phyloP scores from a whole-genome alignment of 2,888 invertebrate species.

The Lathronympha strigana region DNA sequence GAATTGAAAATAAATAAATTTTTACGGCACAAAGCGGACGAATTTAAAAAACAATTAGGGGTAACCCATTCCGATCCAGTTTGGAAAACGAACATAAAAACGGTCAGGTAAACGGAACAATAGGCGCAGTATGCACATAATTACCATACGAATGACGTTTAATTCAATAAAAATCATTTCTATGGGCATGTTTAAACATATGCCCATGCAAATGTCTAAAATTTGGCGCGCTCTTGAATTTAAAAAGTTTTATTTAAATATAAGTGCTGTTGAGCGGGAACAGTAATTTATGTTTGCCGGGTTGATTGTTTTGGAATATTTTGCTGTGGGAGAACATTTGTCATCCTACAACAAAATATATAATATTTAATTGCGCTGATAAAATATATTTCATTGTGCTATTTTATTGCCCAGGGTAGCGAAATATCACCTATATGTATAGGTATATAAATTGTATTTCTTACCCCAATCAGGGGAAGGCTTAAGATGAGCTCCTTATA shows the following conservation, averaged over 20 bases:
- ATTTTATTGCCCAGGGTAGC: not conserved
- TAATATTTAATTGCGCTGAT: no score
- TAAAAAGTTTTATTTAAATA: not conserved
- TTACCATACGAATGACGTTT: conserved; percentile 11
- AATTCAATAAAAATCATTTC: not conserved
- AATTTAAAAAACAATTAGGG: conserved; percentile 25
- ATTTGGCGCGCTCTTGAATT: conserved; percentile 1
- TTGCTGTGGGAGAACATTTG: not conserved
- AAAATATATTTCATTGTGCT: no score
- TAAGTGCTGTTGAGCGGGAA: not conserved
- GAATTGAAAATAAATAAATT: conserved; percentile 16
- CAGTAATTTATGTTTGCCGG: not conserved
- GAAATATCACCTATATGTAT: not conserved
- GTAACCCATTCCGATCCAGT: not conserved
- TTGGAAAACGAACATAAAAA: conserved; percentile 13
- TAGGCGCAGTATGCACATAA: conserved; percentile 16
- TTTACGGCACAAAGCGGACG: conserved; percentile 1
- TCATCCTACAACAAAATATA: no score
- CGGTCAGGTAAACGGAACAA: conserved; percentile 2
- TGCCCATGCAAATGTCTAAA: conserved; percentile 3
- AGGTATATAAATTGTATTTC: not conserved
- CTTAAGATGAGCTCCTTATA: conserved; percentile 1
- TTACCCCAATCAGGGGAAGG: conserved; percentile 7
- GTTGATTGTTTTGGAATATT: conserved; percentile 3
- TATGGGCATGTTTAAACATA: not conserved